A percentile compares a stretch with the other conserved stretches of the same genome.
Conservation (phyloP, 2,888 invertebrate species). For the Molorchus minor region DNA sequence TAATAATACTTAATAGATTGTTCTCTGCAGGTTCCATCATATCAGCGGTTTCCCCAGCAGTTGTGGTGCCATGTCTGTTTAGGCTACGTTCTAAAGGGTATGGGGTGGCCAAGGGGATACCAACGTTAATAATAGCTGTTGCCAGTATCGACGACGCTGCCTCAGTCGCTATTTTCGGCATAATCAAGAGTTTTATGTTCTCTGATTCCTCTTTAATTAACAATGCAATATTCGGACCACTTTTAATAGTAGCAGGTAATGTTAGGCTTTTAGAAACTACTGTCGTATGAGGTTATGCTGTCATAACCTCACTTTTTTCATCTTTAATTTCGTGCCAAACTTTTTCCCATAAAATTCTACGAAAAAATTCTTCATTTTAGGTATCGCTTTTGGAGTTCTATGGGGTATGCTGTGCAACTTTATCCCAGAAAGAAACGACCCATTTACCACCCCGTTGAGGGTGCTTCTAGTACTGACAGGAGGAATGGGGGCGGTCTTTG, state of each 20-base stretch:
- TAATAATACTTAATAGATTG: no score
- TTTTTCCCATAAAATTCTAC: no score
- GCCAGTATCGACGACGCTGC: conserved; percentile 95
- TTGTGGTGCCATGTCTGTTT: conserved; percentile 93
- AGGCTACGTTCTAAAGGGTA: conserved; percentile 85
- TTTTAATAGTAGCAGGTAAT: conserved; percentile 66
- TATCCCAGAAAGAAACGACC: conserved; percentile 84
- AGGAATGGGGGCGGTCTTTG: conserved; percentile 85
- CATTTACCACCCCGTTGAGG: conserved; percentile 77
- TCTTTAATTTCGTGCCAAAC: no score
- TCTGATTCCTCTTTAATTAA: conserved; percentile 76
- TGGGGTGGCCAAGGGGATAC: conserved; percentile 94
- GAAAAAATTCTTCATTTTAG: conserved; percentile 18
- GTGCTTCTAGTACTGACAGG: conserved; percentile 82
- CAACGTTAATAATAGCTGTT: conserved; percentile 93
- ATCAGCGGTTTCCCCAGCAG: conserved; percentile 96
- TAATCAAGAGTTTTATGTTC: conserved; percentile 88
- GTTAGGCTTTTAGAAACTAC: neutral
- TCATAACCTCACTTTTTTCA: no score
- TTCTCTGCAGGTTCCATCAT: conserved; percentile 70
- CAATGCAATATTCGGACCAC: conserved; percentile 63
- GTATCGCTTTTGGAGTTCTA: conserved; percentile 74
- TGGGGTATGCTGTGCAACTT: conserved; percentile 85
- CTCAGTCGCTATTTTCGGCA: conserved; percentile 93
- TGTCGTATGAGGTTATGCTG: neutral